Evolutionary conservation across 2,113 vertebrate genomes (phyloP), one percentile per base, ranked within the genome.

Genomic region (Eurypyga helias): DNA sequence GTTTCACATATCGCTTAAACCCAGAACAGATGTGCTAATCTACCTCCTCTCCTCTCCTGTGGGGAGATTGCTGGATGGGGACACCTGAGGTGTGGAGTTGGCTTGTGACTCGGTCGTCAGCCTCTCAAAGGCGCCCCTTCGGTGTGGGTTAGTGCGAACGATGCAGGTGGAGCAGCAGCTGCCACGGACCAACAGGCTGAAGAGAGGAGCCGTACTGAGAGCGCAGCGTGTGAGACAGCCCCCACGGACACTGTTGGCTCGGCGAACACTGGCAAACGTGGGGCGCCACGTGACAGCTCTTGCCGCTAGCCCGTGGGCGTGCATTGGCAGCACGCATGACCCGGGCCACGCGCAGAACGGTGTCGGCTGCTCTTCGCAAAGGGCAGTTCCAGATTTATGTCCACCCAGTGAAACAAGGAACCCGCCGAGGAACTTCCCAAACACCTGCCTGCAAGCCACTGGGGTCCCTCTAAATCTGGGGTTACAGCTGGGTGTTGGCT

Each of bases 231-330:
- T 4, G 28, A 49, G 57, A 34, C 41, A 57, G 52, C 33, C 73
- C 43, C 33, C 25, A 29, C 45, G 55, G 26, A 78, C 41, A 17
- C 45, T 48, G 1, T 13, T 57, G 43, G 55, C 55, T 84, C 33
- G 23, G 46, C 3, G 6, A 70, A 41, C 65, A 49, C 15, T 54
- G 45, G 65, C 33, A 31, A 36, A 58, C 51, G 13, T 26, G 31
- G 23, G 55, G 54, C 24, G 41, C 26, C 8, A 8, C 18, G 31
- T 36, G 58, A 17, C 64, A 13, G 66, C 17, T 54, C 57, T 69
- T 69, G 54, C 38, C 36, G 65, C 45, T 36, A 26, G 33, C 33
- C 21, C 0, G 0, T 29, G 13, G 23, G 38, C 1, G 1, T 51
- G 31, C 51, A 51, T 51, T 60, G 38, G 0, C 25, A 20, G 7